phyloP scores from a whole-genome alignment of 2,113 vertebrate genomes.

The Petaurus breviceps region DNA sequence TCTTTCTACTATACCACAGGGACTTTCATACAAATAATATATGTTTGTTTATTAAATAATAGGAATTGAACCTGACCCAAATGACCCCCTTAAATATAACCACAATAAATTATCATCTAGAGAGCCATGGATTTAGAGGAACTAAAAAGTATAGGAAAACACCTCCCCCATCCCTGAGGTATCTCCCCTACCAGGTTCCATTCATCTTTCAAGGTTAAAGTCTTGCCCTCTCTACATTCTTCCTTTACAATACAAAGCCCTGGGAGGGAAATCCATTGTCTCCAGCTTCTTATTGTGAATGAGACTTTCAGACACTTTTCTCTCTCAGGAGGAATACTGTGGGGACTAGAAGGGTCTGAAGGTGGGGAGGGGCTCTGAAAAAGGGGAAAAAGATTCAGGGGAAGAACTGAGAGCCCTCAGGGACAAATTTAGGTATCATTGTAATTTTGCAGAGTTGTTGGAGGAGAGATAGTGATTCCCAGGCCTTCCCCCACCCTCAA shows the following conservation, averaged over 20 bases:
- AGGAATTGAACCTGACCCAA: not conserved
- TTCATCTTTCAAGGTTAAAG: not conserved
- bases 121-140: not conserved
- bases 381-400: not conserved
- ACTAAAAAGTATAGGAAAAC: not conserved
- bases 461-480: not conserved
- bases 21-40: not conserved
- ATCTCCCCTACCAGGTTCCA: not conserved
- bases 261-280: not conserved
- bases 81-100: not conserved
- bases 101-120: not conserved
- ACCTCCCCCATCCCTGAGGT: not conserved
- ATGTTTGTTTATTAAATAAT: not conserved
- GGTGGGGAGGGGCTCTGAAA: not conserved
- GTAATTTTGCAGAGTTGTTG: not conserved
- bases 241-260: not conserved
- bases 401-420: not conserved
- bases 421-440: not conserved
- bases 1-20: not conserved
- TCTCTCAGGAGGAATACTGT: not conserved
- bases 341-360: not conserved
- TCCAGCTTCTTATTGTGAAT: not conserved
- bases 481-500: not conserved
- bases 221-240: not conserved
- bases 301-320: not conserved